Evolutionary conservation across 2,113 vertebrate genomes (phyloP).

Genomic region (Heterocephalus glaber): DNA sequence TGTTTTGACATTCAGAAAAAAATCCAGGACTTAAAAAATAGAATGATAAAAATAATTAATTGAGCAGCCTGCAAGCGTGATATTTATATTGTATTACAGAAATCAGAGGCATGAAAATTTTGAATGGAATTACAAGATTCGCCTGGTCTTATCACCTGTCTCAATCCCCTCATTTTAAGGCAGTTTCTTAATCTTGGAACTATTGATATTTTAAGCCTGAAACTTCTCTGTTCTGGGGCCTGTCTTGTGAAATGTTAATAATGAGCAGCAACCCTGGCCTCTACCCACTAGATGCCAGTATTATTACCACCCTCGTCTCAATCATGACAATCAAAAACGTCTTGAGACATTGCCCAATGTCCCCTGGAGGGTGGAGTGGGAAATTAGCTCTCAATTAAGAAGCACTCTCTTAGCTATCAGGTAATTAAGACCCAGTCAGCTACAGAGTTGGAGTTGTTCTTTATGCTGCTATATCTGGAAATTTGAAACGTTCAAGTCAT

Average conservation of each 20-base stretch:
- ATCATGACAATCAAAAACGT: not conserved
- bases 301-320: not conserved
- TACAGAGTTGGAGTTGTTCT: not conserved
- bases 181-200: not conserved
- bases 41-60: constrained; percentile 63
- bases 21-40: constrained; percentile 33
- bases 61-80: constrained; percentile 38
- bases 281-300: not conserved
- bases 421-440: not conserved
- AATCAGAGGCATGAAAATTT: constrained; percentile 42
- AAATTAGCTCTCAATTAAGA: not conserved
- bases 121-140: not conserved
- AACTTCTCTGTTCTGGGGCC: not conserved
- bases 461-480: not conserved
- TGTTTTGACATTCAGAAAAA: constrained; percentile 44
- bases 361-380: too few species aligned
- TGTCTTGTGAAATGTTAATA: not conserved
- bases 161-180: not conserved
- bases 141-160: not conserved
- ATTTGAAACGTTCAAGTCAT: not conserved
- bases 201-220: not conserved
- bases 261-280: not conserved
- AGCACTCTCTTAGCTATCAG: not conserved
- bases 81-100: constrained; percentile 36
- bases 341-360: not conserved